Base-by-base conservation (phyloP, 2,888 invertebrate species). In the Sarcophaga rosellei region DNA sequence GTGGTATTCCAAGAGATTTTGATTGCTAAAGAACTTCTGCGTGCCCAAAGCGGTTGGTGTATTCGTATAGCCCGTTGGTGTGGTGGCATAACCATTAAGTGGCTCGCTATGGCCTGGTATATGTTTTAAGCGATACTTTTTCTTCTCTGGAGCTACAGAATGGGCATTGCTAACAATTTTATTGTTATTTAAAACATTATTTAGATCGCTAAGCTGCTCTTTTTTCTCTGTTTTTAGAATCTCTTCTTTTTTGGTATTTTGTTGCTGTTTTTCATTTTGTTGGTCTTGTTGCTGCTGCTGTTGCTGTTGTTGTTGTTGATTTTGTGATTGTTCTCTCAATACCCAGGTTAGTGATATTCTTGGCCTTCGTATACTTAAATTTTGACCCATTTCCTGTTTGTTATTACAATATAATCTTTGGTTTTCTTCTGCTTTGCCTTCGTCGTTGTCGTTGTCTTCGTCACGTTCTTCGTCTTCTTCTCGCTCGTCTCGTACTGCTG, bases 311-410 rank as follows among this genome's bases (percentile, higher is more conserved):
- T 84, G 88, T 65, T 90, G 89, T 53, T 90, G 89, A 73, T 90
- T 90, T 87, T 95, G 94, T 72, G 95, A 94, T 89, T 95, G 95
- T 88, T 95, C 95, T 90, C 95, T 95, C 62, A 96, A 93, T 81
- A 96, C 96, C 96, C 96, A 96, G 76, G 96, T 96, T 81, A 96
- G 94, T 81, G 96, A 96, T 92, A 96, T 95, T 93, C 96, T 96
- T 88, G 96, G 94, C 89, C 94, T 94, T 88, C 92, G 92, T 89
- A 93, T 93, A 90, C 94, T 94, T 89, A 94, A 92, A 92, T 93
- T 94, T 91, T 94, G 94, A 92, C 94, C 94, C 94, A 95, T 93
- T 90, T 90, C 92, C 91, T 90, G 89, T 85, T 84, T 75, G 76
- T 78, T 85, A 78, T 84, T 76, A 83, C 63, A 70, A 85, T 85